Evolutionary conservation across 2,797 vertebrate genomes (phyloP).

Genomic region (Parotocinclus haroldoi): DNA sequence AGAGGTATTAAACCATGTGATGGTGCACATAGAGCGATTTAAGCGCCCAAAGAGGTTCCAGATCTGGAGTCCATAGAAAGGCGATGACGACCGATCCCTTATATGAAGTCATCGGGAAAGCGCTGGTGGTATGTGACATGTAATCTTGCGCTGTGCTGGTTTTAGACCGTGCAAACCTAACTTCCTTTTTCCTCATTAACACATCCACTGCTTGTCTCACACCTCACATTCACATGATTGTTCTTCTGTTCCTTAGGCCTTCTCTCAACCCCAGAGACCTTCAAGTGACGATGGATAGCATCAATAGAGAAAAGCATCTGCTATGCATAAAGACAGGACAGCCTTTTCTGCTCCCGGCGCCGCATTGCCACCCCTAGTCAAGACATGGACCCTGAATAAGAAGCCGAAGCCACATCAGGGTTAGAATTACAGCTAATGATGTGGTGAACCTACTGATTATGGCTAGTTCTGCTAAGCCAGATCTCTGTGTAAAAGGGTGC

Average conservation of each 20-base stretch:
- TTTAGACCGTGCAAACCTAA: conserved; percentile 31
- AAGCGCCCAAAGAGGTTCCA: conserved; percentile 22
- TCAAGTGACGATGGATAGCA: conserved; percentile 39
- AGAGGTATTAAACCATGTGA: conserved; percentile 36
- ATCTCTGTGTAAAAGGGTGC: conserved; percentile 38
- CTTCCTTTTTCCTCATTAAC: conserved; percentile 45
- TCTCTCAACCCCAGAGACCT: conserved; percentile 27
- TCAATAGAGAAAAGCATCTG: conserved; percentile 52
- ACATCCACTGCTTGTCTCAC: conserved; percentile 31
- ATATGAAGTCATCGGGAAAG: conserved; percentile 31
- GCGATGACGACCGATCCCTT: conserved; percentile 17
- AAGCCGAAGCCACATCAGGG: conserved; percentile 38
- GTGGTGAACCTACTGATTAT: conserved; percentile 52
- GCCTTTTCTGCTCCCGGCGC: conserved; percentile 23
- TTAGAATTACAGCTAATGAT: conserved; percentile 58
- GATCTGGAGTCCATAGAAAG: conserved; percentile 28
- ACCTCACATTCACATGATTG: conserved; percentile 32
- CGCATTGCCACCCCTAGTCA: conserved; percentile 35
- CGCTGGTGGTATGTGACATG: neutral
- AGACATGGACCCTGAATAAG: conserved; percentile 39
- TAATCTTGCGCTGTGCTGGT: conserved; percentile 19
- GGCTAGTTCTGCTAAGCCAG: conserved; percentile 35
- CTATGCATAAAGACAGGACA: conserved; percentile 34
- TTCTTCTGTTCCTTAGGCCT: conserved; percentile 37
- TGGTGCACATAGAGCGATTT: conserved; percentile 10